Evolutionary conservation across 2,797 vertebrate genomes (phyloP).

Genomic region (Bovichtus diacanthus): DNA sequence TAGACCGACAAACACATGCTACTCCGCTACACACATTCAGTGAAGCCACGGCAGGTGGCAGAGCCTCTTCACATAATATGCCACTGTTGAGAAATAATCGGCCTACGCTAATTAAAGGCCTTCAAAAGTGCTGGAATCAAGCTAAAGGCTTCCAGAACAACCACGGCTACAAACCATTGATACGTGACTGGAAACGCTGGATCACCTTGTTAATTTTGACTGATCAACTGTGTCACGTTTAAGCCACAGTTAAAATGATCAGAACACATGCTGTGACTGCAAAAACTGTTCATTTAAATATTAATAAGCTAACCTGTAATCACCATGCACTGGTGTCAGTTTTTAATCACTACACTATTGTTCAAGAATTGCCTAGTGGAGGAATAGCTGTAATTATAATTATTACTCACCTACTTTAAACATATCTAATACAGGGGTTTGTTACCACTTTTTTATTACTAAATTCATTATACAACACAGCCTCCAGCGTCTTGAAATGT

Average conservation of each 20-base stretch:
- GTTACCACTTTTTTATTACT: slow-evolving; percentile 17
- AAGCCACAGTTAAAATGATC: slow-evolving; percentile 4
- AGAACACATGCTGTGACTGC: neutral
- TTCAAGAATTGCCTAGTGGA: slow-evolving; percentile 24
- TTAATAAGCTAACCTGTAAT: slow-evolving; percentile 31
- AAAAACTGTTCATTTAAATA: slow-evolving; percentile 16
- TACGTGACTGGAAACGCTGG: neutral
- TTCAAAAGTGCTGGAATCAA: slow-evolving; percentile 15
- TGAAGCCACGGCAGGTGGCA: slow-evolving; percentile 34
- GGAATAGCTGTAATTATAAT: slow-evolving; percentile 29
- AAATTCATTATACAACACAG: slow-evolving; percentile 34
- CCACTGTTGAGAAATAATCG: slow-evolving; percentile 22
- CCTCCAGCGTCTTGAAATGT: slow-evolving; percentile 28
- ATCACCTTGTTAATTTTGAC: slow-evolving; percentile 8
- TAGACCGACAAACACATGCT: slow-evolving; percentile 16
- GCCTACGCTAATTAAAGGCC: slow-evolving; percentile 25
- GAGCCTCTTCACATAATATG: slow-evolving; percentile 41
- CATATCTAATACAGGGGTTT: slow-evolving; percentile 40
- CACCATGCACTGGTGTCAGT: slow-evolving; percentile 18
- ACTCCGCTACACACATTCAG: slow-evolving; percentile 5
- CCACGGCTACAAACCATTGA: slow-evolving; percentile 9
- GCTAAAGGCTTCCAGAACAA: slow-evolving; percentile 3
- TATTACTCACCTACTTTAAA: slow-evolving; percentile 39
- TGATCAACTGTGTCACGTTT: slow-evolving; percentile 17
- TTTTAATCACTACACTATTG: slow-evolving; percentile 30